Conservation (phyloP, 2,113 vertebrate genomes). For the Protomyctophum bolini region DNA sequence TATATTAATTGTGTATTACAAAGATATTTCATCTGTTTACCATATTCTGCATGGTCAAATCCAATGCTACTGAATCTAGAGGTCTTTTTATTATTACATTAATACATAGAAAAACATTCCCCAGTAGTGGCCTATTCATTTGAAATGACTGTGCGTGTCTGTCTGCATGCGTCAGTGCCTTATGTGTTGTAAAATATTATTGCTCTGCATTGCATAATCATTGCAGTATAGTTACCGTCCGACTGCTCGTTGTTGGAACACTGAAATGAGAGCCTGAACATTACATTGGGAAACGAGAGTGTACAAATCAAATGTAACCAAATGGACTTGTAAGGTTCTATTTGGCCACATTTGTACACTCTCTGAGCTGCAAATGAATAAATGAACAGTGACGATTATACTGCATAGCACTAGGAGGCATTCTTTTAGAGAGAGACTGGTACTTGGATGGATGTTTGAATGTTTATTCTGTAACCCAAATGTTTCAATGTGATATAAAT, state of each 20-base stretch:
- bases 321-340: neutral
- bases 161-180: conserved; percentile 11
- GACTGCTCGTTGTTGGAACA: conserved; percentile 36
- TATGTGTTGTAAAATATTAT: conserved; percentile 39
- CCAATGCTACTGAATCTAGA: neutral
- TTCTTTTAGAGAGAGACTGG: no score
- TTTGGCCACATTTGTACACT: neutral
- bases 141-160: conserved; percentile 16
- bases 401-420: no score
- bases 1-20: no score
- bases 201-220: conserved; percentile 58
- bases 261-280: conserved; percentile 9
- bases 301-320: no score
- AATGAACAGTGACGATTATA: neutral
- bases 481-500: neutral
- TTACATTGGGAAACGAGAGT: no score
- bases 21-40: no score
- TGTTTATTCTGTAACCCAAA: no score
- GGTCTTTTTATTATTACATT: conserved; percentile 7
- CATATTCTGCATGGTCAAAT: neutral
- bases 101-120: neutral
- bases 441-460: no score
- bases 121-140: conserved; percentile 13
- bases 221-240: conserved; percentile 53
- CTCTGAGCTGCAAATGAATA: neutral